phyloP scores from a whole-genome alignment of 2,113 vertebrate genomes.

The Phasianus colchicus region DNA sequence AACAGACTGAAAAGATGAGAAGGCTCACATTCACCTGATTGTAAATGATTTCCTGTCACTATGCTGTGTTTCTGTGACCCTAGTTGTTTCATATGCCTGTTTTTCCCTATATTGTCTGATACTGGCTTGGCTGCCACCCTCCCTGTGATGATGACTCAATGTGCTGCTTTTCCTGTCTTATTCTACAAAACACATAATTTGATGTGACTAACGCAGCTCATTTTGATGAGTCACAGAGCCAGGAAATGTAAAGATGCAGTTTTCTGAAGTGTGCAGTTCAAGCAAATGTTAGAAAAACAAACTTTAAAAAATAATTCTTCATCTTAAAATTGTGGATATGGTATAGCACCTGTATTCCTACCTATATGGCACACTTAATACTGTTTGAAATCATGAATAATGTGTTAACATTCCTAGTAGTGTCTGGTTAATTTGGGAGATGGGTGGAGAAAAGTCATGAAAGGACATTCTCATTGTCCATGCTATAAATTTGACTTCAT shows the following conservation, averaged over 20 bases:
- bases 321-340: not conserved
- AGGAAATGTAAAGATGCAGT: not conserved
- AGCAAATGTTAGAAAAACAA: not conserved
- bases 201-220: conserved; percentile 48
- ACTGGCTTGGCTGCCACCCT: not conserved
- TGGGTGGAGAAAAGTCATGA: not conserved
- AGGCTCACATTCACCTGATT: not conserved
- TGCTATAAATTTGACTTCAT: not conserved
- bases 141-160: conserved; percentile 26
- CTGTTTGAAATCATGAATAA: not conserved
- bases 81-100: not conserved
- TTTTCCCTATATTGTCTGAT: not conserved
- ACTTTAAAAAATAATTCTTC: not conserved
- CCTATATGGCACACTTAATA: not conserved
- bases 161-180: conserved; percentile 36
- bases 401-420: not conserved
- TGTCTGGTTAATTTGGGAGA: not conserved
- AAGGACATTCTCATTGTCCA: not conserved
- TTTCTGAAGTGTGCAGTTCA: not conserved
- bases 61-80: conserved; percentile 24
- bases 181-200: not conserved
- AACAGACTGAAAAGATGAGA: not conserved
- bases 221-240: conserved; percentile 53
- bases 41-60: not conserved
- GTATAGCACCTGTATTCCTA: not conserved